A percentile compares a stretch with the other conserved stretches of the same genome.
phyloP scores from a whole-genome alignment of 2,888 invertebrate genomes.

The Drosophila algonquin region DNA sequence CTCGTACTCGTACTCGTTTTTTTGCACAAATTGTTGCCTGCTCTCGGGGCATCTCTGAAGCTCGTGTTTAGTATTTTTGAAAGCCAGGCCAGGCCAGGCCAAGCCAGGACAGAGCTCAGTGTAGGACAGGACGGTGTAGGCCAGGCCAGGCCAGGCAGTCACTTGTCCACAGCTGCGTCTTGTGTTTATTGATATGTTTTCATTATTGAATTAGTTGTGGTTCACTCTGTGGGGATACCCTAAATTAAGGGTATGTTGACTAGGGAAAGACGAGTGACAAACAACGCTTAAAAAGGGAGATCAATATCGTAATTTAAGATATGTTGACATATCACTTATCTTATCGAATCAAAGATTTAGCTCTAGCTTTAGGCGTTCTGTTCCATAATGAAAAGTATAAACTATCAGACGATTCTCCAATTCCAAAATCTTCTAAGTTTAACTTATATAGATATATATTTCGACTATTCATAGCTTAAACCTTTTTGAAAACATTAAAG shows the following conservation, averaged over 20 bases:
- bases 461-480: too few relatives aligned
- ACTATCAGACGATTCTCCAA: too few relatives aligned
- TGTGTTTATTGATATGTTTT: slow-evolving; percentile 79
- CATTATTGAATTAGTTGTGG: slow-evolving; percentile 76
- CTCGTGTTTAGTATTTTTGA: slow-evolving; percentile 61
- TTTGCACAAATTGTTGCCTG: slow-evolving; percentile 45
- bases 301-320: not conserved
- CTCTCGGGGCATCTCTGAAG: slow-evolving; percentile 53
- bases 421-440: too few relatives aligned
- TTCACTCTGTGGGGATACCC: slow-evolving; percentile 16
- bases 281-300: not conserved
- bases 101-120: not conserved
- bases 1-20: slow-evolving; percentile 15
- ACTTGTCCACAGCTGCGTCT: slow-evolving; percentile 54
- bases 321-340: not conserved
- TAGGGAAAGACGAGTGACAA: not conserved
- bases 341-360: not conserved
- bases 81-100: slow-evolving; percentile 62
- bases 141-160: slow-evolving; percentile 32
- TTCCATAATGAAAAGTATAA: not conserved
- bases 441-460: too few relatives aligned
- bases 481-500: too few relatives aligned
- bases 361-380: not conserved
- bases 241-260: not conserved
- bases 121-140: not conserved